Percentiles rank a stretch among this genome's conserved stretches.
These are phyloP conservation scores for Neoaliturus tenellus DNA, from an alignment of 2,888 invertebrate species.

Conservation along the genomic window DNA sequence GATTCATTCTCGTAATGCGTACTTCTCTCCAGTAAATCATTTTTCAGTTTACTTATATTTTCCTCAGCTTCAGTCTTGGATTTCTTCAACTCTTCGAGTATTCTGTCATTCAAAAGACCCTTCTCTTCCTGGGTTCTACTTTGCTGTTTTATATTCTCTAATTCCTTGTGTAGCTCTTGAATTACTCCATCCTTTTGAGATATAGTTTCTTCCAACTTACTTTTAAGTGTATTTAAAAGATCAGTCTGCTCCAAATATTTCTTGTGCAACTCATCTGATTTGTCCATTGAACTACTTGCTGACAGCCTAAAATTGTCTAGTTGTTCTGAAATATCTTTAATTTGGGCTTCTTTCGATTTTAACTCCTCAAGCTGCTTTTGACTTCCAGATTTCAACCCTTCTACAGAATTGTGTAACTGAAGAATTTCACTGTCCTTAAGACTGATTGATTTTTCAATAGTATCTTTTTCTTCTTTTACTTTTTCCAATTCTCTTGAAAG, in stretches of 20 bases:
- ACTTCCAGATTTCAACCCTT: not conserved
- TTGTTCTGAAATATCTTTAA: not conserved
- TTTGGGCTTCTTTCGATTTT: not conserved
- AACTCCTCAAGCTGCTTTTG: not conserved
- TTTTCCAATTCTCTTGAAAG: slow-evolving; percentile 3
- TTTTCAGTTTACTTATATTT: not conserved
- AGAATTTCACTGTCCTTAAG: not conserved
- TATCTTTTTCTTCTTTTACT: not conserved
- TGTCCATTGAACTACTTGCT: not conserved
- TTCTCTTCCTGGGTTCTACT: slow-evolving; percentile 65
- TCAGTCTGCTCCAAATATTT: not conserved
- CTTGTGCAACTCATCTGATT: not conserved
- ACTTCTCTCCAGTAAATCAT: not conserved
- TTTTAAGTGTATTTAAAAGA: not conserved
- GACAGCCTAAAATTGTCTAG: not conserved
- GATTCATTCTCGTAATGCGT: not conserved
- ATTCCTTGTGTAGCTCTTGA: slow-evolving; percentile 72
- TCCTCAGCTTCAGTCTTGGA: slow-evolving; percentile 8
- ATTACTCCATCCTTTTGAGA: slow-evolving; percentile 73
- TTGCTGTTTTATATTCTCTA: slow-evolving; percentile 72
- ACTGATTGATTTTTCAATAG: not conserved
- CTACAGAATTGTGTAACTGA: not conserved
- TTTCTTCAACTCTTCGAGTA: not conserved
- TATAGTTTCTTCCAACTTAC: slow-evolving; percentile 71
- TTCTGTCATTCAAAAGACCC: not conserved